These are phyloP conservation scores for Tetraodon nigroviridis DNA, from an alignment of 2,113 vertebrate species.

Conservation along the genomic window DNA sequence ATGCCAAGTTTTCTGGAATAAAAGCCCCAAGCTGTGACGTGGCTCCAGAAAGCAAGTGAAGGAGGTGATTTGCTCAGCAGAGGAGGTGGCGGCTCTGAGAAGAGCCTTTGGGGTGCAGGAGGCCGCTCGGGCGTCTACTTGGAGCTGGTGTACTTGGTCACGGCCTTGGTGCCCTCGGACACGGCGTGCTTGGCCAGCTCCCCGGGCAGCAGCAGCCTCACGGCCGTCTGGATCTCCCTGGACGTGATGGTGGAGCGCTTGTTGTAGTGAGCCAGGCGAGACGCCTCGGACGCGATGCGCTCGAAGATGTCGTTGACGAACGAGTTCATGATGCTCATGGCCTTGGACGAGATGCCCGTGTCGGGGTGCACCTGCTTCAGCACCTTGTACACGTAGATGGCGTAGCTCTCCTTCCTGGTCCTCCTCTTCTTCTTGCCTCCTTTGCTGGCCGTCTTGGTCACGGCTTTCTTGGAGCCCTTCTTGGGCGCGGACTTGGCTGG, in stretches of 20 bases:
- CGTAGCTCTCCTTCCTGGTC: slow-evolving; percentile 62
- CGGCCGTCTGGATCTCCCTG: slow-evolving; percentile 82
- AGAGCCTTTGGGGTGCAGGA: no score
- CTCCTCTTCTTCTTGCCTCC: neutral
- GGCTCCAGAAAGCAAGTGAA: no score
- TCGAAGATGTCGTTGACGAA: slow-evolving; percentile 69
- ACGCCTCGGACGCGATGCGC: slow-evolving; percentile 54
- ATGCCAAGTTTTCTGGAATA: no score
- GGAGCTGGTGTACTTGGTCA: slow-evolving; percentile 40
- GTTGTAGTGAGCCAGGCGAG: slow-evolving; percentile 67
- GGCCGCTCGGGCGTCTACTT: slow-evolving; percentile 11
- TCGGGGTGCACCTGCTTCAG: slow-evolving; percentile 81
- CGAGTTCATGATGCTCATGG: slow-evolving; percentile 67
- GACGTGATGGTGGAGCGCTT: slow-evolving; percentile 72
- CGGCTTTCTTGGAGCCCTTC: slow-evolving; percentile 13
- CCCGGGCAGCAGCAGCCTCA: slow-evolving; percentile 66
- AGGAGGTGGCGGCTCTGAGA: no score
- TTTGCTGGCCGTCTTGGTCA: slow-evolving; percentile 2
- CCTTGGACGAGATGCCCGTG: slow-evolving; percentile 79
- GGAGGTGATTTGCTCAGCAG: no score
- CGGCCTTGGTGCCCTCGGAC: slow-evolving; percentile 44
- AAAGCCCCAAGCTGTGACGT: no score
- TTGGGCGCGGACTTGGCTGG: neutral
- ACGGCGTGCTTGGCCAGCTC: slow-evolving; percentile 59
- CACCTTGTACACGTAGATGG: slow-evolving; percentile 77